Percentiles rank a stretch among this genome's conserved stretches.
Evolutionary conservation across 2,888 invertebrate genomes (phyloP).

Genomic region (Archips crataeganus): DNA sequence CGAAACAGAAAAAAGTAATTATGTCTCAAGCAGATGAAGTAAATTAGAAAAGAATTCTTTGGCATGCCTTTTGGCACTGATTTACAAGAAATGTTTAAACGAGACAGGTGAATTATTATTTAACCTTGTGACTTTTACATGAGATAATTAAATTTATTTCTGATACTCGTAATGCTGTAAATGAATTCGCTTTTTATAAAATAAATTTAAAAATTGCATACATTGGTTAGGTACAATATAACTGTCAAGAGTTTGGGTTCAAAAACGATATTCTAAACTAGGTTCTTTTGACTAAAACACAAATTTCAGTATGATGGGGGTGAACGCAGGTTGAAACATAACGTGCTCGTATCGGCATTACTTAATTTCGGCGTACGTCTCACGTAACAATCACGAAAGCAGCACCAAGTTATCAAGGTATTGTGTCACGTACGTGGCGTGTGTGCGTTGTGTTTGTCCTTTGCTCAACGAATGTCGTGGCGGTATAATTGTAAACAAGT

Average conservation of each 20-base stretch:
- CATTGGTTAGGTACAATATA: background rate
- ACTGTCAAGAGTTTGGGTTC: background rate
- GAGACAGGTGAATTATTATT: slow-evolving; percentile 11
- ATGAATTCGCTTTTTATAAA: background rate
- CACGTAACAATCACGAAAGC: slow-evolving; percentile 11
- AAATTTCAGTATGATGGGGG: slow-evolving; percentile 13
- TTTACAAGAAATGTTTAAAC: slow-evolving; percentile 29
- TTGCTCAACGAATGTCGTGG: slow-evolving; percentile 63
- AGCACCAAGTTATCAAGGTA: slow-evolving; percentile 21
- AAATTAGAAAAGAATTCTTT: slow-evolving; percentile 35
- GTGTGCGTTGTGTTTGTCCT: slow-evolving; percentile 67
- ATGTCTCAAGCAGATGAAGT: slow-evolving; percentile 26
- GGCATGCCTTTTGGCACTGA: slow-evolving; percentile 37
- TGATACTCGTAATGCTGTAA: background rate
- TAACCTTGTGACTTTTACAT: slow-evolving; percentile 25
- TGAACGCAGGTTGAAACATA: slow-evolving; percentile 46
- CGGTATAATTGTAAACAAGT: slow-evolving; percentile 71
- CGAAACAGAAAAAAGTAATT: slow-evolving; percentile 27
- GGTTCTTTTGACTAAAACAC: slow-evolving; percentile 1
- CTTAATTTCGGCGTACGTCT: slow-evolving; percentile 22
- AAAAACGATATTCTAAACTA: background rate
- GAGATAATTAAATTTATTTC: background rate
- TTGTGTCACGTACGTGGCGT: slow-evolving; percentile 59
- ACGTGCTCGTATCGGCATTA: slow-evolving; percentile 30
- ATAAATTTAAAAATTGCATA: background rate